Evolutionary conservation across 23 tunicate genomes (phyloP), one percentile per base, ranked within the genome.

Genomic region (Halocynthia aurantium): DNA sequence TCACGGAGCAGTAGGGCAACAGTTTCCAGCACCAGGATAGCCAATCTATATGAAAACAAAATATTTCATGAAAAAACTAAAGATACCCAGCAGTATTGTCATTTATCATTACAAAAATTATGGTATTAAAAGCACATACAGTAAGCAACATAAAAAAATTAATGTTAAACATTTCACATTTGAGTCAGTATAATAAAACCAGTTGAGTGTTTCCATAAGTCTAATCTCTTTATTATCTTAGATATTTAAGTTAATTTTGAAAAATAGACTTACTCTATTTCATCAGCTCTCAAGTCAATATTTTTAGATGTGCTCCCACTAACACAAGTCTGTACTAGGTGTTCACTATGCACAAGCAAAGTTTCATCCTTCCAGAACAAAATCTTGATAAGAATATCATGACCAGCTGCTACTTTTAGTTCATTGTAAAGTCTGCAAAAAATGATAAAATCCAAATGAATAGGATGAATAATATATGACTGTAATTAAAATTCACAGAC

Each of bases 1-100:
- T 81, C 81, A 17, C 70, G 40, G 7, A 86, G 52, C 92, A 86
- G 81, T 13, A 82, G 57, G 49, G 82, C 76, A n/a, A 81, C 51
- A 57, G 78, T 76, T 55, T 81, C 77, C 50, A 52, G 60, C 61
- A 76, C 70, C 18, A 81, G 19, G 58, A 84, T 60, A 5, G 60
- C 53, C 69, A 80, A 84, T 52, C 88, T 84, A 53, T 51, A 49
- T 51, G 20, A 31, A 21, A 19, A 61, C 22, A 20, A 2, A 58
- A 58, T 1, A 58, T 31, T 31, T 31, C 2, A 1, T 31, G 1
- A 4, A 31, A 31, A 31, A 31, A 31, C 44, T 31, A 31, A 31
- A 31, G 44, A 31, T 31, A 31, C 44, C 44, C 4, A 31, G 44
- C 44, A 31, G 44, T 0, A 31, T 31, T 31, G 44, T 4, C 44